Evolutionary conservation across 2,113 vertebrate species (phyloP).

Genomic region (Odontesthes bonariensis): DNA sequence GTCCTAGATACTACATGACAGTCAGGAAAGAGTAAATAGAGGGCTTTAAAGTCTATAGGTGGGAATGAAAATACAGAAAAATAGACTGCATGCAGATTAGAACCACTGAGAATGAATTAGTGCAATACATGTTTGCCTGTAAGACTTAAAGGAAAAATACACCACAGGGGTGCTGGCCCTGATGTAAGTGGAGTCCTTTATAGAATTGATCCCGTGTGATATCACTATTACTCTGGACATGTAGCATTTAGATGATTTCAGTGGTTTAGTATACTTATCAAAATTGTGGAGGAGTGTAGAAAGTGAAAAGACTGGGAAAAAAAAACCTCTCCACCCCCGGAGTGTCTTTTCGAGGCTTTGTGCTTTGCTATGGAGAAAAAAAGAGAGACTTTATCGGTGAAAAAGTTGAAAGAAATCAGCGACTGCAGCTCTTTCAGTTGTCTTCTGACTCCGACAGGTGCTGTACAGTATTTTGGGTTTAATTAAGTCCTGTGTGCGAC

Average conservation of each 20-base stretch:
- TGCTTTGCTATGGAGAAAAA: constrained; percentile 32
- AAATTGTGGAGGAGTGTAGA: constrained; percentile 71
- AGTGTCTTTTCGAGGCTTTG: constrained; percentile 61
- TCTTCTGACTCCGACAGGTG: constrained; percentile 57
- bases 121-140: background rate
- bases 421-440: constrained; percentile 28
- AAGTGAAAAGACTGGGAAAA: constrained; percentile 59
- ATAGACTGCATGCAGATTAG: constrained; percentile 6
- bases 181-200: constrained; percentile 29
- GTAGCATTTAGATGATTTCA: constrained; percentile 60
- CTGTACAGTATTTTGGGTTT: constrained; percentile 56
- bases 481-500: constrained; percentile 66
- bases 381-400: constrained; percentile 15
- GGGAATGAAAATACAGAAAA: constrained; percentile 30
- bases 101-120: background rate
- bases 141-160: background rate
- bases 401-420: constrained; percentile 55
- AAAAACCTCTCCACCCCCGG: constrained; percentile 62
- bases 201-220: constrained; percentile 37
- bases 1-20: constrained; percentile 37
- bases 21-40: constrained; percentile 8
- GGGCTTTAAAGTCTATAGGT: constrained; percentile 30
- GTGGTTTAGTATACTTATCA: constrained; percentile 56
- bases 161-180: background rate
- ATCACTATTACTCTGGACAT: constrained; percentile 51